Evolutionary conservation across 2,888 invertebrate genomes (phyloP).

Genomic region (Eupithecia subumbrata): DNA sequence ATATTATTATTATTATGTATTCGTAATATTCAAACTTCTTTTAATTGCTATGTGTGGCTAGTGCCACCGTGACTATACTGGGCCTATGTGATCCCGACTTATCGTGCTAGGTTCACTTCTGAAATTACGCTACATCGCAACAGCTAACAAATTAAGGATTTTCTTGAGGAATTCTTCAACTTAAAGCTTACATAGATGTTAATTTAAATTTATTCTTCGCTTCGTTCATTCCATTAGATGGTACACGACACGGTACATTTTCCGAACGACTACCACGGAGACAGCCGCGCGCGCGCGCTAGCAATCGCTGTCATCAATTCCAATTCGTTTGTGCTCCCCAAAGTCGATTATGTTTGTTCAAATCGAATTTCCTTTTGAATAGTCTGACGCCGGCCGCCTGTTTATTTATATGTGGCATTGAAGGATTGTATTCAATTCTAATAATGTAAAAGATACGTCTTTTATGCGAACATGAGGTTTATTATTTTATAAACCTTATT

Average conservation of each 20-base stretch:
- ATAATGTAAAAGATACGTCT: not conserved
- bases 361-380: conserved; percentile 27
- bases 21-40: too few relatives aligned
- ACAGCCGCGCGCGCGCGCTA: conserved; percentile 45
- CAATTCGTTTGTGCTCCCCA: conserved; percentile 57
- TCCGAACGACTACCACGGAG: conserved; percentile 16
- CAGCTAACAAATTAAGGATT: not conserved
- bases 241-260: conserved; percentile 1
- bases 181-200: not conserved
- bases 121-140: not conserved
- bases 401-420: not conserved
- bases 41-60: not conserved
- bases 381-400: not conserved
- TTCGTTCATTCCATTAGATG: conserved; percentile 15
- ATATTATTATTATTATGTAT: too few relatives aligned
- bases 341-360: conserved; percentile 56
- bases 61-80: not conserved
- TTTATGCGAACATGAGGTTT: not conserved
- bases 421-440: not conserved
- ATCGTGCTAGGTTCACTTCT: not conserved
- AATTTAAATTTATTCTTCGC: conserved; percentile 23
- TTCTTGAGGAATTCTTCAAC: not conserved
- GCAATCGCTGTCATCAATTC: conserved; percentile 59
- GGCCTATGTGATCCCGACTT: not conserved
- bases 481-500: not conserved